Conservation (phyloP, 2,113 vertebrate species). For the Pitta sordida region DNA sequence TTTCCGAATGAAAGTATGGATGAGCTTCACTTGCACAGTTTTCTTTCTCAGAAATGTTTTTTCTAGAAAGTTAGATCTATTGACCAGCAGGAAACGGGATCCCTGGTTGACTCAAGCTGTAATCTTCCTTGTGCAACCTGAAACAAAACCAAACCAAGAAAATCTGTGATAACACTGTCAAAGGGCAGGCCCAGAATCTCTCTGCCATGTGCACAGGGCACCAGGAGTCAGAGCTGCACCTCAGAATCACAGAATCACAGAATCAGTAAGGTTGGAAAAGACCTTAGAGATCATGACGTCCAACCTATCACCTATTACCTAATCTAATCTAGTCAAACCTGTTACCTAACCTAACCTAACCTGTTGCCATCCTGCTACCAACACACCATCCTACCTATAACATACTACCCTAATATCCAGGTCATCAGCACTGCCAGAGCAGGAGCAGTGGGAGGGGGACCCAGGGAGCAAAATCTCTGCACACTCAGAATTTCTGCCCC, state of each 20-base stretch:
- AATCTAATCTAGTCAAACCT: too few species aligned
- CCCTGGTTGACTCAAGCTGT: slow-evolving; percentile 3
- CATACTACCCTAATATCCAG: too few species aligned
- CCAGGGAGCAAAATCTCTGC: background rate
- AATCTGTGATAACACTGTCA: background rate
- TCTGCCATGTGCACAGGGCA: background rate
- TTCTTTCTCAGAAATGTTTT: background rate
- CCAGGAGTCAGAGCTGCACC: background rate
- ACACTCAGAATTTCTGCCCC: fast-evolving
- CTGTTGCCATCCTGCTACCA: too few species aligned
- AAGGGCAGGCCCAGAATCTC: background rate
- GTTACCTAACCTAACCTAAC: too few species aligned
- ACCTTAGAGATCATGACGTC: too few species aligned
- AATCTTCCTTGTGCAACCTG: slow-evolving; percentile 31
- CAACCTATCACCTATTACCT: too few species aligned
- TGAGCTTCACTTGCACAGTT: background rate
- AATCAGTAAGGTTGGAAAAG: too few species aligned
- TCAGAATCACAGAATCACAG: too few species aligned
- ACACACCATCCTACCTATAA: too few species aligned
- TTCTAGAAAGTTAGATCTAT: background rate
- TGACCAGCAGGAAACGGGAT: slow-evolving; percentile 24
- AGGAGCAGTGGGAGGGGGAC: background rate
- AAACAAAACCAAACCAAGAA: slow-evolving; percentile 14
- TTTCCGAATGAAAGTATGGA: background rate
- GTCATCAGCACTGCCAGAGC: background rate